Evolutionary conservation across 2,797 vertebrate genomes (phyloP).

Genomic region (Enteromius trimaculatus): DNA sequence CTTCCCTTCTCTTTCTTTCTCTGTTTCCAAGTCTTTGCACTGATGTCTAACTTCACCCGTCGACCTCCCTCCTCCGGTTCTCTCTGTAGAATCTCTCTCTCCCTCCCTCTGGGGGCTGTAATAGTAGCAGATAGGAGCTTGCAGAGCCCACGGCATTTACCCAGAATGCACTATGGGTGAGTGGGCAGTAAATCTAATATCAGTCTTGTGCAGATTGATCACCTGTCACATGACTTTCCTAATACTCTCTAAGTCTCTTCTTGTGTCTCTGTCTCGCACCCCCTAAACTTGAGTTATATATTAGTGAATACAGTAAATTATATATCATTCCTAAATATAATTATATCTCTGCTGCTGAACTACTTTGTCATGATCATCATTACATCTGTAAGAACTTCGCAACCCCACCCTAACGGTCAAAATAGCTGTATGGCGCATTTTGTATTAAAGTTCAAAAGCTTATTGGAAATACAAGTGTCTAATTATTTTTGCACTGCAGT

Average conservation of each 20-base stretch:
- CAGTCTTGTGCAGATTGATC: conserved; percentile 58
- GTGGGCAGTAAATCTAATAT: conserved; percentile 59
- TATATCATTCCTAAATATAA: conserved; percentile 23
- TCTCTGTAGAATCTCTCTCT: conserved; percentile 4
- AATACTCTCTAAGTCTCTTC: conserved; percentile 37
- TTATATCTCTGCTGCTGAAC: conserved; percentile 23
- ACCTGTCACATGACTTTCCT: conserved; percentile 50
- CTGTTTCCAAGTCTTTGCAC: conserved; percentile 8
- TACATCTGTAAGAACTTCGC: not conserved
- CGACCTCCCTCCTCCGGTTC: conserved; percentile 18
- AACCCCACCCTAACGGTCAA: not conserved
- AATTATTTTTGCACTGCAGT: not conserved
- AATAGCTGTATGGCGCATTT: not conserved
- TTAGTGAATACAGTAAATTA: conserved; percentile 28
- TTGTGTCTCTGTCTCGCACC: conserved; percentile 2
- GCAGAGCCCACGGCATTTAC: conserved; percentile 47
- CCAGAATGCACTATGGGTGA: conserved; percentile 54
- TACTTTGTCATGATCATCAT: conserved; percentile 20
- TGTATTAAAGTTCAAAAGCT: not conserved
- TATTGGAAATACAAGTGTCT: not conserved
- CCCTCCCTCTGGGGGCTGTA: conserved; percentile 34
- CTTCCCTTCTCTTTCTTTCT: not conserved
- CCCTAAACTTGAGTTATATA: conserved; percentile 16
- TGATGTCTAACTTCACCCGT: conserved; percentile 32
- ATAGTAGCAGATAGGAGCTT: conserved; percentile 44